Percentiles rank a stretch among this genome's conserved stretches.
phyloP scores from a whole-genome alignment of 2,888 invertebrate species.

The Bellardia pandia region DNA sequence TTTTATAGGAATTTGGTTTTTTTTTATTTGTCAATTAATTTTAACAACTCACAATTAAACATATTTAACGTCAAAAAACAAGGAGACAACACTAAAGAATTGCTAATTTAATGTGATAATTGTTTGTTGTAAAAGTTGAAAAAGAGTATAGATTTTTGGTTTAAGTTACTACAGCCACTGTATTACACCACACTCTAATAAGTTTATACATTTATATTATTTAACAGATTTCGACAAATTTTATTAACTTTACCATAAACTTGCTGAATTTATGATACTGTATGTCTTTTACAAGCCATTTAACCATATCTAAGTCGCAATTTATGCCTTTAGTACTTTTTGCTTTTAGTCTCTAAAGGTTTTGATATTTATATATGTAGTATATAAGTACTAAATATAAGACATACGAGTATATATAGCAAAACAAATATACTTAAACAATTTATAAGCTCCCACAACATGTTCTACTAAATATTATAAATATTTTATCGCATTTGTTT shows the following conservation, averaged over 20 bases:
- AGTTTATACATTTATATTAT: background rate
- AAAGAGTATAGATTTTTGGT: too few species aligned
- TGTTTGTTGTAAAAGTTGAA: too few species aligned
- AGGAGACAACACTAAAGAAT: background rate
- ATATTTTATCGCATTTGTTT: conserved; percentile 56
- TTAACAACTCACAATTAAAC: conserved; percentile 10
- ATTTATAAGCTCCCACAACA: conserved; percentile 19
- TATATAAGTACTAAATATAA: background rate
- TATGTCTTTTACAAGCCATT: conserved; percentile 1
- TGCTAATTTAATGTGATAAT: background rate
- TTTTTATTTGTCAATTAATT: conserved; percentile 34
- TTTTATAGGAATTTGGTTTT: conserved; percentile 24
- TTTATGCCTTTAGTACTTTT: conserved; percentile 1
- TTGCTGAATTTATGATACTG: background rate
- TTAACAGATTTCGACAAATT: background rate
- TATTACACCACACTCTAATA: too few species aligned
- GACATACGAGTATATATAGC: background rate
- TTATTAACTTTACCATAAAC: conserved; percentile 3
- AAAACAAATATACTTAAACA: background rate
- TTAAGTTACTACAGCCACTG: too few species aligned
- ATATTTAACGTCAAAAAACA: conserved; percentile 2
- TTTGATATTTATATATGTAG: background rate
- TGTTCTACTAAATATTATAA: conserved; percentile 29
- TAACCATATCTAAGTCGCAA: background rate
- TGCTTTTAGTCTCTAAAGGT: conserved; percentile 14